Percentiles rank a stretch among this genome's conserved stretches.
Conservation (phyloP, 2,797 vertebrate genomes). For the Sebastes jordani region DNA sequence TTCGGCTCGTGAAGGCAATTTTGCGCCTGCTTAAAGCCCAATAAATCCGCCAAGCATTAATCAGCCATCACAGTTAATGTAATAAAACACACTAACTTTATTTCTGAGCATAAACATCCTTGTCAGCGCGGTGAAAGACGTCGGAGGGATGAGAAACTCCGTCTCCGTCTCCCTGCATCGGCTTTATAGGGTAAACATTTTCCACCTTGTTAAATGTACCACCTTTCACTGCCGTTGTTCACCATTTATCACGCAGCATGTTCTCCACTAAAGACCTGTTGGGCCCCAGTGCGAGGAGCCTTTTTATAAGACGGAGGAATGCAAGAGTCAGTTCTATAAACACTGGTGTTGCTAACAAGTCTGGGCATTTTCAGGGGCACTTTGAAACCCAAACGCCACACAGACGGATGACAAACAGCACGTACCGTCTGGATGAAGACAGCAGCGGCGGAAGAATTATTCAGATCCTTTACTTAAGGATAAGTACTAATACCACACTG, state of each 20-base stretch:
- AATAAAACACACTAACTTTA: slow-evolving; percentile 6
- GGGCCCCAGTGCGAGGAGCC: slow-evolving; percentile 20
- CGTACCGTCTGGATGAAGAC: neutral
- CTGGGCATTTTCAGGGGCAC: slow-evolving; percentile 54
- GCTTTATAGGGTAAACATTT: slow-evolving; percentile 56
- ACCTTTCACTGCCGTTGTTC: slow-evolving; percentile 46
- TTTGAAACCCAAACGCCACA: neutral
- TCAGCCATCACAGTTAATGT: neutral
- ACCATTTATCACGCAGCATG: slow-evolving; percentile 47
- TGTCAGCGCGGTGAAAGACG: neutral
- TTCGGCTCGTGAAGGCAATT: neutral
- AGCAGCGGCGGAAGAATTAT: neutral
- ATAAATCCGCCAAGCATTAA: slow-evolving; percentile 8
- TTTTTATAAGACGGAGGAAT: slow-evolving; percentile 63
- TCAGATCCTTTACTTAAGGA: neutral
- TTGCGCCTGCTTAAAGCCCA: slow-evolving; percentile 3
- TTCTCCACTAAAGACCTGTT: slow-evolving; percentile 22
- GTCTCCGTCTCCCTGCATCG: neutral
- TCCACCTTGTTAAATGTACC: slow-evolving; percentile 62
- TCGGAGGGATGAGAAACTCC: slow-evolving; percentile 6
- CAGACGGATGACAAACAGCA: neutral
- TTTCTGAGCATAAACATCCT: slow-evolving; percentile 10
- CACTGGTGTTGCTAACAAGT: slow-evolving; percentile 44
- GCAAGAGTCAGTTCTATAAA: slow-evolving; percentile 55
- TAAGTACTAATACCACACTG: too few relatives aligned